Base-by-base conservation (phyloP, 1,140 invertebrate genomes). In the Notospermus geniculatus region DNA sequence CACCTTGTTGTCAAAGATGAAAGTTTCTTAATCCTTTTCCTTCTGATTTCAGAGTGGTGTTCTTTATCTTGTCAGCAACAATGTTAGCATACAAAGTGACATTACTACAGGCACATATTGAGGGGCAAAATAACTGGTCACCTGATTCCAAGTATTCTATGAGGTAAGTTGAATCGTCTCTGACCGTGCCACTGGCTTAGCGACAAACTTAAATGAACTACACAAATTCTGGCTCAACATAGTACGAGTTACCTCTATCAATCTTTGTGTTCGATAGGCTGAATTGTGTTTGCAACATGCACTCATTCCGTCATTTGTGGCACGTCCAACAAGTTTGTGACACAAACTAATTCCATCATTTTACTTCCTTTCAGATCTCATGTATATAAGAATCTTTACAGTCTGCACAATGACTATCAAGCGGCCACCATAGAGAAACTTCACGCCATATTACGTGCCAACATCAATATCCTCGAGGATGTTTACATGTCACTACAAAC, bases 71-170 rank as follows among this genome's bases (percentile, higher is more conserved):
- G 27, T 73, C 75, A 43, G 72, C 74, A 5, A 62, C 73, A 30
- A 73, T 67, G 0, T 64, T 78, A 13, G 74, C 76, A 0, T 78
- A 78, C 61, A 78, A 78, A 60, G 71, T 78, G 19, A 60, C 76
- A 7, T 59, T 75, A 15, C 56, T 78, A 13, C 74, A 78, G 55
- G 70, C 69, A 19, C 70, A 66, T 46, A 54, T 78, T 19, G 71
- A 73, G n/a, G 57, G 69, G 15, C 64, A 62, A 54, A 46, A 65
- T 15, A 39, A 71, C 17, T 77, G 73, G 73, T 65, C 70, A 54
- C n/a, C n/a, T n/a, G 60, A 63, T 17, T 59, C 64, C 29, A 70
- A 73, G 41, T 45, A 57, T 45, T 54, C 46, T 11, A 68, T 63
- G 55, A 71, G 68, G 72, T 74, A 54, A 53, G 41, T n/a, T n/a